Evolutionary conservation across 2,113 vertebrate species (phyloP), one percentile per base, ranked within the genome.

Genomic region (Bujurquina vittata): DNA sequence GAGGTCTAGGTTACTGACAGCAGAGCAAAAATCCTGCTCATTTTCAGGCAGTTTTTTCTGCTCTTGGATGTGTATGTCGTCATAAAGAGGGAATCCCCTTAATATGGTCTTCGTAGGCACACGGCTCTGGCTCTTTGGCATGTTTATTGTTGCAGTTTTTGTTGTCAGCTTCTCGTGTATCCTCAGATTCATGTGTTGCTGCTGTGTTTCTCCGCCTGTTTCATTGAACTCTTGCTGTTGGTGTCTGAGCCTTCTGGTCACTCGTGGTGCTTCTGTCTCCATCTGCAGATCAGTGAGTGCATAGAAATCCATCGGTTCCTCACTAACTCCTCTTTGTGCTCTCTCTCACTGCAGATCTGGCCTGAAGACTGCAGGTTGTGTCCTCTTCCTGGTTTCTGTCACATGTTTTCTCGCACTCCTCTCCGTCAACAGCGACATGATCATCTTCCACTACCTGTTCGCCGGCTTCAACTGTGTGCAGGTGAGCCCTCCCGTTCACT

Each of bases 391-490:
- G 91, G 96, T 98, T 77, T 97, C 96, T 0, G 91, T 96, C 74
- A 94, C 97, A 0, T 98, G 97, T 96, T 94, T 99, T 37, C 93
- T 98, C 81, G 97, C 97, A 0, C 93, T 99, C 81, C 95, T 99
- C 1, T 97, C 98, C 0, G 96, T 99, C 90, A 99, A 99, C 96
- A 98, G 96, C 1, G 97, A 99, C 84, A 91, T 96, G 6, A 96
- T 98, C 83, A 95, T 98, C 85, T 97, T 98, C 93, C 98, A 99
- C 94, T 98, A 99, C 93, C 96, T 98, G 93, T 98, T 98, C 0
- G 97, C 97, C 0, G 95, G 94, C 11, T 96, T 96, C 94, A 97
- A 96, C 94, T 97, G 97, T 82, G 78, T 97, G 54, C 98, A 98
- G 97, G 98, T 99, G 93, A 84, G 86, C 7, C 18, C 15, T 23